phyloP scores from a whole-genome alignment of 2,888 invertebrate species.

The Coremacera marginata region DNA sequence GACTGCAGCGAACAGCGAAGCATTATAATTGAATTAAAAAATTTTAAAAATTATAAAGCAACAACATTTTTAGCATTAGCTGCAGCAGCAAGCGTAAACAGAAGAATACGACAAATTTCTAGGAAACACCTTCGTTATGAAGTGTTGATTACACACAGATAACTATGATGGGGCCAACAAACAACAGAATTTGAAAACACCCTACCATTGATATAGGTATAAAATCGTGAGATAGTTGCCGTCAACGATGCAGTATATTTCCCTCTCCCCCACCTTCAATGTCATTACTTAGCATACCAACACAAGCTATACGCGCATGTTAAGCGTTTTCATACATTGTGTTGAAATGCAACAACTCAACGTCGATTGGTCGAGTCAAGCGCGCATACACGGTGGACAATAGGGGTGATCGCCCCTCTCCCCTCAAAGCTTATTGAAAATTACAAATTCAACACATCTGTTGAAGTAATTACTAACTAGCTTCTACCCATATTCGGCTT shows the following conservation, averaged over 20 bases:
- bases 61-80: not conserved
- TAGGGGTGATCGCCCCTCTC: no score
- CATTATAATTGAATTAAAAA: constrained; percentile 3
- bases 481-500: no score
- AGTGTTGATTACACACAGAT: constrained; percentile 26
- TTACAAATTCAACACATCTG: no score
- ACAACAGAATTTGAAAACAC: not conserved
- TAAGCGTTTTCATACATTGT: not conserved
- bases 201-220: not conserved
- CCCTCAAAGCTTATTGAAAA: no score
- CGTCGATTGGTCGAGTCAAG: not conserved
- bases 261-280: not conserved
- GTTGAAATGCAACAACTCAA: not conserved
- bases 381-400: no score
- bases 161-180: not conserved
- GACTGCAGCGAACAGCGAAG: not conserved
- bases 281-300: not conserved
- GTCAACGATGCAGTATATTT: not conserved
- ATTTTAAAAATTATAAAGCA: not conserved
- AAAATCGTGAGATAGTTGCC: not conserved
- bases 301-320: not conserved
- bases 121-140: constrained; percentile 36
- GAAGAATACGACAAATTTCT: constrained; percentile 15
- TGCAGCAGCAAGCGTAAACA: not conserved
- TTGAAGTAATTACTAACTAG: no score